Percentiles rank a stretch among this genome's conserved stretches.
phyloP scores from a whole-genome alignment of 2,888 invertebrate genomes.

The Drosophila cognata region DNA sequence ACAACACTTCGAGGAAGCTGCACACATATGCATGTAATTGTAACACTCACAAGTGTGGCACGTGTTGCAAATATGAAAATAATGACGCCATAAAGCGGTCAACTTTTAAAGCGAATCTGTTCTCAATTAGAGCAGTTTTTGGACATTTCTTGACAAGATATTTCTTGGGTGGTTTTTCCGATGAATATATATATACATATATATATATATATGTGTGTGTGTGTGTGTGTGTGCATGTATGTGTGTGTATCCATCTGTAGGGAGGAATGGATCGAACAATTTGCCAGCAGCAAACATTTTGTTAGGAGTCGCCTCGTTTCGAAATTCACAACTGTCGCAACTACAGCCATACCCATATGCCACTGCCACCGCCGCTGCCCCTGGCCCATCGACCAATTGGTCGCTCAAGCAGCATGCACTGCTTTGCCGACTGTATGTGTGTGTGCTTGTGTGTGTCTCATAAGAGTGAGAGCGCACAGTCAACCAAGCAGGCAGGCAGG shows the following conservation, averaged over 20 bases:
- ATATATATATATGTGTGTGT: background rate
- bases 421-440: slow-evolving; percentile 45
- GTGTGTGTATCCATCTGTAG: background rate
- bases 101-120: background rate
- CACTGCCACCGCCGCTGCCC: background rate
- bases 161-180: background rate
- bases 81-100: background rate
- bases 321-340: slow-evolving; percentile 31
- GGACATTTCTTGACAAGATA: background rate
- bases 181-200: background rate
- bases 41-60: background rate
- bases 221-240: background rate
- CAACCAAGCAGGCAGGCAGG: background rate
- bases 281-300: background rate
- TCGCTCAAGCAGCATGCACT: slow-evolving; percentile 30
- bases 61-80: background rate
- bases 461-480: slow-evolving; percentile 36
- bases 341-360: background rate
- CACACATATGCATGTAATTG: background rate
- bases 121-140: background rate
- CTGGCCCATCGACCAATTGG: slow-evolving; percentile 3
- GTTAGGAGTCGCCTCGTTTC: background rate
- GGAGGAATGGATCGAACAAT: background rate
- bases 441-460: background rate
- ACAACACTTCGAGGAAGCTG: background rate